Conservation (phyloP, 2,113 vertebrate genomes). For the Talpa occidentalis region DNA sequence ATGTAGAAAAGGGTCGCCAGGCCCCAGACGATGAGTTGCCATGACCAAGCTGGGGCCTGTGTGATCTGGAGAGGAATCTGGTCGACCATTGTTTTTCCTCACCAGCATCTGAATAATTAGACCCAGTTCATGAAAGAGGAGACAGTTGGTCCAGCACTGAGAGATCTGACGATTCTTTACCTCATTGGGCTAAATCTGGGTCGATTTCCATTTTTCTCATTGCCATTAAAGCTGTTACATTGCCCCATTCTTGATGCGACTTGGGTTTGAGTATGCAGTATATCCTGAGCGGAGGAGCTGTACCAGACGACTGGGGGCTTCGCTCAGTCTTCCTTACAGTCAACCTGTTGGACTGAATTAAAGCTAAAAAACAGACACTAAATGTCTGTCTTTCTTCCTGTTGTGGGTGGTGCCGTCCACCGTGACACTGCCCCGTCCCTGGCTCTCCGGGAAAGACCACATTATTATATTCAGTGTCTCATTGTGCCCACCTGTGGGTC, state of each 20-base stretch:
- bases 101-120: slow-evolving; percentile 17
- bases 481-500: background rate
- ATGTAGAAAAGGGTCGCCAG: background rate
- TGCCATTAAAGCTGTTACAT: background rate
- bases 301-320: background rate
- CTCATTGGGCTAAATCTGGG: background rate
- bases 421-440: background rate
- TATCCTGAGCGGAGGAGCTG: background rate
- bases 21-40: background rate
- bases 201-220: background rate
- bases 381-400: background rate
- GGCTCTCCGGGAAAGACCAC: background rate
- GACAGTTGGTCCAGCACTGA: background rate
- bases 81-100: background rate
- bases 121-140: background rate
- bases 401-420: background rate
- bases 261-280: background rate
- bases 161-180: background rate
- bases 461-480: background rate
- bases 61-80: background rate
- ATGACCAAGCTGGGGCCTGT: background rate
- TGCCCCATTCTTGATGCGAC: background rate
- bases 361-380: slow-evolving; percentile 14
- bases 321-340: background rate
- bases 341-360: background rate